A percentile compares a stretch with the other conserved stretches of the same genome.
phyloP scores from a whole-genome alignment of 1,140 invertebrate genomes.

The Zaprionus ornatus region DNA sequence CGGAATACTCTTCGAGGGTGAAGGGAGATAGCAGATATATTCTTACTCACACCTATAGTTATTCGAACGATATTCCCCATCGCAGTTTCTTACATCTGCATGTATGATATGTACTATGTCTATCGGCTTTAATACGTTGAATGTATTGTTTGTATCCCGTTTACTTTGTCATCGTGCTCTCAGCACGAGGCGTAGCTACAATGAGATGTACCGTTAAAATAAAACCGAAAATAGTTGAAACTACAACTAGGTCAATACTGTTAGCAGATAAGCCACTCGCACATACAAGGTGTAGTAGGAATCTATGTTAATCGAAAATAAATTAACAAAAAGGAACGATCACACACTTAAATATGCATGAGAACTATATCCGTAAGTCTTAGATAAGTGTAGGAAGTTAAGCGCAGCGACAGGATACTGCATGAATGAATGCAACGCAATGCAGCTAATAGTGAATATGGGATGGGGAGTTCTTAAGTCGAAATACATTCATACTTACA shows the following conservation, averaged over 20 bases:
- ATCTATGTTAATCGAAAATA: constrained; percentile 34
- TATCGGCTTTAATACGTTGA: constrained; percentile 51
- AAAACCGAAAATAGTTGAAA: constrained; percentile 42
- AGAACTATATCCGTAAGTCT: constrained; percentile 53
- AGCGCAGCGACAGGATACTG: constrained; percentile 47
- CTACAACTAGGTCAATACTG: constrained; percentile 64
- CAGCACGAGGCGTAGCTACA: constrained; percentile 73
- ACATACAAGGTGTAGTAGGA: constrained; percentile 43
- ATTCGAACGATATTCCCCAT: constrained; percentile 9
- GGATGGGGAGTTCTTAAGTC: constrained; percentile 50
- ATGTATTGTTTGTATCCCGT: constrained; percentile 40
- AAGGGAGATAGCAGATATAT: constrained; percentile 4
- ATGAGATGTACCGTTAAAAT: constrained; percentile 75
- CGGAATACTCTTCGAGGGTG: constrained; percentile 1
- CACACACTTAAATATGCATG: constrained; percentile 59
- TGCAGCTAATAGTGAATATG: constrained; percentile 31
- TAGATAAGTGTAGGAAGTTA: constrained; percentile 49
- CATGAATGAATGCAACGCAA: constrained; percentile 43
- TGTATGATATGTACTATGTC: constrained; percentile 51
- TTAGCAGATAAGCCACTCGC: constrained; percentile 30
- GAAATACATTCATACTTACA: constrained; percentile 27
- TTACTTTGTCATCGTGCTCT: constrained; percentile 49
- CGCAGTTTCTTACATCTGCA: constrained; percentile 42
- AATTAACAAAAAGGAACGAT: background rate
- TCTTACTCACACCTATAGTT: constrained; percentile 19